These are phyloP conservation scores for Galerucella nymphaeae DNA, from an alignment of 2,888 invertebrate species.

Conservation along the genomic window DNA sequence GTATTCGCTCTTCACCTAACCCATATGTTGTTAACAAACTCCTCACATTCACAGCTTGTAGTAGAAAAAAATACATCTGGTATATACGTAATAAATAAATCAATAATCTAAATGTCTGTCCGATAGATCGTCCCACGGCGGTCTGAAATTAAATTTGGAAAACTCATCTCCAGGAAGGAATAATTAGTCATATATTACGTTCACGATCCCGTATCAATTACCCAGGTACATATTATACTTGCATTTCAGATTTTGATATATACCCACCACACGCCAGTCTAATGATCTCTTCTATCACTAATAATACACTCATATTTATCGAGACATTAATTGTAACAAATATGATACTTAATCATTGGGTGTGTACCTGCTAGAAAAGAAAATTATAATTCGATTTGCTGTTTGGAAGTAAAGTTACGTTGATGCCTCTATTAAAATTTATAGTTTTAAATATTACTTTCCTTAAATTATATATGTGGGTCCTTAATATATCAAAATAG, in stretches of 20 bases:
- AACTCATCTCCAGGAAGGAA: no score
- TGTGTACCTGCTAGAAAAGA: neutral
- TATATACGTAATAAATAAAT: no score
- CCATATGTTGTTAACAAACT: no score
- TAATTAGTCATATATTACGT: neutral
- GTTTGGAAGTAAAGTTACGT: neutral
- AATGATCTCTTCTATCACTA: neutral
- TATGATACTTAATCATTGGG: neutral
- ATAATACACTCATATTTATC: neutral
- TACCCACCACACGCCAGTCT: neutral
- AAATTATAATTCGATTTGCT: no score
- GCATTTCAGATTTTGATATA: neutral
- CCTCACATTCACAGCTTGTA: no score
- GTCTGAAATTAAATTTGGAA: no score
- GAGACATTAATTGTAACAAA: slow-evolving; percentile 8
- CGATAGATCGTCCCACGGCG: no score
- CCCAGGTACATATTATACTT: neutral
- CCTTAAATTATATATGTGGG: neutral
- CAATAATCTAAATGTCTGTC: no score
- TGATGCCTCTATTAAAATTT: neutral
- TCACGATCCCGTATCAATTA: neutral
- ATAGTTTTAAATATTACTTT: neutral
- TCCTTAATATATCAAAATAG: neutral
- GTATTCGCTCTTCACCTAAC: no score
- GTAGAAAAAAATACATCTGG: no score